Percentiles rank a stretch among this genome's conserved stretches.
phyloP scores from a whole-genome alignment of 37 sponge, comb jelly and placozoan species.

The Oscarella lobularis region DNA sequence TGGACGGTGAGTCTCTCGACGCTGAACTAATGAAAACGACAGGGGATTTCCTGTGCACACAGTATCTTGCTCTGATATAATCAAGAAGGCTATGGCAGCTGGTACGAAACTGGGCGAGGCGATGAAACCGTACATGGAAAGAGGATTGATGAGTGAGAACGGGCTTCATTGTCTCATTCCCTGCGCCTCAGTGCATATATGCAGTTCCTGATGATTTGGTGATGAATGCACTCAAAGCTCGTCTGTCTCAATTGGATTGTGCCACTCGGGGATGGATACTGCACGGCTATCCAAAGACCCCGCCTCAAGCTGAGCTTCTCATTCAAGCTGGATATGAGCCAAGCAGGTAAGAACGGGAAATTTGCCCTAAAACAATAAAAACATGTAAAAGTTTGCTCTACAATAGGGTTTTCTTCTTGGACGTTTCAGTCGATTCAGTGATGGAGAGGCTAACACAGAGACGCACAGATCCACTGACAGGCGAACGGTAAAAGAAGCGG shows the following conservation, averaged over 20 bases:
- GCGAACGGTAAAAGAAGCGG: constrained; percentile 51
- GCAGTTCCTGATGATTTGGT: constrained; percentile 86
- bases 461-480: constrained; percentile 58
- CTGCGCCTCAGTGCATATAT: too few species aligned
- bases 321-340: constrained; percentile 41
- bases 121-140: constrained; percentile 80
- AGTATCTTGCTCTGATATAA: constrained; percentile 23
- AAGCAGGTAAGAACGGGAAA: constrained; percentile 44
- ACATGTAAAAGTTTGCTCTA: not conserved
- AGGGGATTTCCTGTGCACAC: not conserved
- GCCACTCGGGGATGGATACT: constrained; percentile 77
- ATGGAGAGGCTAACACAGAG: constrained; percentile 66
- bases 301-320: constrained; percentile 78
- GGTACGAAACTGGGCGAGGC: constrained; percentile 35
- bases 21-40: too few species aligned
- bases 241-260: constrained; percentile 66
- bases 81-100: constrained; percentile 46
- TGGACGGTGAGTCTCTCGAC: constrained; percentile 44
- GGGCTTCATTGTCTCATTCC: not conserved
- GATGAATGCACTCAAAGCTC: constrained; percentile 27
- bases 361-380: not conserved
- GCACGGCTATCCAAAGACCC: constrained; percentile 73
- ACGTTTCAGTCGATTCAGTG: constrained; percentile 51
- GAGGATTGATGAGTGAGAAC: constrained; percentile 53
- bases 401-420: constrained; percentile 70